Evolutionary conservation across 2,797 vertebrate genomes (phyloP), one percentile per base, ranked within the genome.

Genomic region (Phalanger gymnotis): DNA sequence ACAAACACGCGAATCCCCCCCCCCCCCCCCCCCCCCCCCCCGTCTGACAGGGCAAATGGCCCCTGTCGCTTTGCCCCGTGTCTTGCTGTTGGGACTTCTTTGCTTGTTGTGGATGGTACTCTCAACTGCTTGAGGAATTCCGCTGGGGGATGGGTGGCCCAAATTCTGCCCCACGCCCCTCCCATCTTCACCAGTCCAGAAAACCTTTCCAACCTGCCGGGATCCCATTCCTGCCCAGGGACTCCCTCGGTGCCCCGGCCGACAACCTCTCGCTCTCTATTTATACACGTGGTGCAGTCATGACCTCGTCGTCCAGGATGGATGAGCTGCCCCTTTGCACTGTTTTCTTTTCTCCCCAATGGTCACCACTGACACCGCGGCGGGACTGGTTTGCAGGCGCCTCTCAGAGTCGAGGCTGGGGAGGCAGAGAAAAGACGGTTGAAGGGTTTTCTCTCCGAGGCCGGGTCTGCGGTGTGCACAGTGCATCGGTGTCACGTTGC

Each of bases 251-350:
- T 73, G 92, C 53, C 53, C 53, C 1, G 98, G 98, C 98, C 98
- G 92, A 98, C 98, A 98, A 98, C 98, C 96, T 98, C 98, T 98
- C 96, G 96, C 96, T 97, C 93, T 95, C 97, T 98, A 97, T 98
- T 98, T 98, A 96, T 95, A 98, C 98, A 98, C 97, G 96, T 98
- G 98, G 98, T 98, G 96, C 98, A 98, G 98, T 98, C 98, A 97
- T 97, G 98, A 98, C 98, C 98, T 98, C 96, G 90, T 98, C 97
- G 95, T 96, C 97, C 94, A 98, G 97, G 98, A 98, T 98, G 97
- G 98, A 98, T 98, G 98, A 98, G 98, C 96, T 2, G 58, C 98
- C 54, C 14, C 97, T 98, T 98, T 97, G 91, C 96, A 96, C 66
- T 98, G 98, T 98, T 98, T 98, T 98, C 98, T 97, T 98, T 98